Base-by-base conservation (phyloP, 64 coral and sea anemone species). In the Dendrophyllia cribrosa region DNA sequence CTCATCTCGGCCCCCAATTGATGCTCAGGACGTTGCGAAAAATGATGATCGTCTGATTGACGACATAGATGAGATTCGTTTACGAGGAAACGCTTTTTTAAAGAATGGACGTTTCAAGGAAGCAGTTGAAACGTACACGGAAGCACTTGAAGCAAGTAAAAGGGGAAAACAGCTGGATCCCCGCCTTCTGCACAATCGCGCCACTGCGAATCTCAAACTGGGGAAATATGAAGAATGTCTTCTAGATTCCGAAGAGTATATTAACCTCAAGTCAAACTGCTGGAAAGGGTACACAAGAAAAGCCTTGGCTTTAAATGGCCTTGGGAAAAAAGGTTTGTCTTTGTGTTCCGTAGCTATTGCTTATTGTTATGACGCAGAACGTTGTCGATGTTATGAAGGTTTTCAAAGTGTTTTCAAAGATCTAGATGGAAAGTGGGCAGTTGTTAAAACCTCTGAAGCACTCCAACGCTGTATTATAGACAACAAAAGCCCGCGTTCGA, bases 241-340 rank as follows among this genome's bases (percentile, higher is more conserved):
- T 83, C 19, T 26, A 59, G 89, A 91, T 83, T 43, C 89, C 10
- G 46, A 59, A 10, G 52, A 73, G 34, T 91, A 80, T 60, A 70
- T 91, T 7, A 74, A 21, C 2, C 69, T 61, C 19, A 22, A 17
- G n/a, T 77, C 89, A 0, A 61, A 91, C 13, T 91, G 51, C 17
- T 91, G 78, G 78, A 91, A 83, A 59, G 89, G 89, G 56, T 83
- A 91, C 51, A 59, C 20, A 12, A 72, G 89, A 52, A 66, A 70
- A 56, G 89, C 89, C 16, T 71, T 91, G 52, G 89, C 89, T 16
- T 43, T 75, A 2, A 51, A 75, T 51, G 47, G 72, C 3, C 17
- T 75, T 75, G 72, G 72, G 7, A 19, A 8, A 49, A 75, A 9
- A n/a, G 43, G 5, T 7, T 43, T 52, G 14, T 19, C 89, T 22